Conservation (phyloP, 1,140 invertebrate genomes). For the Cyclina sinensis region DNA sequence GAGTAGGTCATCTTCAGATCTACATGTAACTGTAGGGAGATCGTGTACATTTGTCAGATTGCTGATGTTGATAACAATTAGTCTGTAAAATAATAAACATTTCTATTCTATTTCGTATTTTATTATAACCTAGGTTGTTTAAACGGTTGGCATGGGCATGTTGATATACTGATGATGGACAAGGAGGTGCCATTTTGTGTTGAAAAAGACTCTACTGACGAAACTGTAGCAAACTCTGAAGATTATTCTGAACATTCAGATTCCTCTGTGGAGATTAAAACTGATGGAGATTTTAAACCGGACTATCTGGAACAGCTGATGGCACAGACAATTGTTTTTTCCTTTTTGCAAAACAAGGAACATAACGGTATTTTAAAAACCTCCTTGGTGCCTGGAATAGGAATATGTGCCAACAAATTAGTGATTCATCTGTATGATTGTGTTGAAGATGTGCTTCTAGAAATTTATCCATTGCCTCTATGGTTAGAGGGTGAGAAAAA, state of each 20-base stretch:
- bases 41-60: too few species aligned
- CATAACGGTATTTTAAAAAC: neutral
- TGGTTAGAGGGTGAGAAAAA: too few species aligned
- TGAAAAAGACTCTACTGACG: neutral
- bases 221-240: neutral
- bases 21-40: too few species aligned
- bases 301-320: neutral
- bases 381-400: neutral
- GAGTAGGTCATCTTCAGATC: too few species aligned
- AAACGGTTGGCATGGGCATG: neutral
- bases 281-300: neutral
- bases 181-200: neutral
- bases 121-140: too few species aligned
- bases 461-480: neutral
- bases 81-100: too few species aligned
- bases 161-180: neutral
- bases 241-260: neutral
- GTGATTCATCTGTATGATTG: neutral
- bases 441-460: neutral
- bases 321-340: constrained; percentile 1
- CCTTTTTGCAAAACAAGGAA: neutral
- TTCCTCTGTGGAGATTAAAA: neutral
- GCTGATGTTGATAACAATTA: too few species aligned
- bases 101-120: too few species aligned
- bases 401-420: neutral